Percentiles rank a stretch among this genome's conserved stretches.
Conservation (phyloP, 2,113 vertebrate species). For the Nothobranchius furzeri region DNA sequence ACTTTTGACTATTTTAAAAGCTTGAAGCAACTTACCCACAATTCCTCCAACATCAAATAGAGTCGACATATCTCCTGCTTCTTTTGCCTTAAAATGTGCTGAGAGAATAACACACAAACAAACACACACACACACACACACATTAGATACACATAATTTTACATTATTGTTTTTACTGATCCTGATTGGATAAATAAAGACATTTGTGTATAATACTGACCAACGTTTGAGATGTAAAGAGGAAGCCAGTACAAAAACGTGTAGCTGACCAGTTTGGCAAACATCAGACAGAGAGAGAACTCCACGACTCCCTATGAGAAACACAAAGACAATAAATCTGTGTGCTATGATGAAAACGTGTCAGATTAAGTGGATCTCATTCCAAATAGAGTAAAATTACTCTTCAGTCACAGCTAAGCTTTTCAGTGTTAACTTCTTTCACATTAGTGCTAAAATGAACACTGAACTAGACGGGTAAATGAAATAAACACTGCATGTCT, state of each 20-base stretch:
- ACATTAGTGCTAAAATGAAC: too few relatives aligned
- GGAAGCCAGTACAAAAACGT: constrained; percentile 99
- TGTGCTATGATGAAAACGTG: too few relatives aligned
- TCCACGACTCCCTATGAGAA: constrained; percentile 89
- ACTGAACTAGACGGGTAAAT: too few relatives aligned
- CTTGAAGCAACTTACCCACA: constrained; percentile 78
- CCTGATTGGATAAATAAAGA: background rate
- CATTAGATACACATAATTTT: background rate
- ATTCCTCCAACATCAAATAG: constrained; percentile 97
- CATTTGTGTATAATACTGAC: constrained; percentile 75
- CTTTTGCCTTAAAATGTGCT: constrained; percentile 92
- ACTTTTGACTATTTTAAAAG: too few relatives aligned
- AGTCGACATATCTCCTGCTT: constrained; percentile 91
- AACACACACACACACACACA: background rate
- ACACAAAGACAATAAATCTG: constrained; percentile 1
- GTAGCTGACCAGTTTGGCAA: constrained; percentile 98
- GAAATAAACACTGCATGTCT: too few relatives aligned
- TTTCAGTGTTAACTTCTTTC: too few relatives aligned
- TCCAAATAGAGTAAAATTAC: too few relatives aligned
- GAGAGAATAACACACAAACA: constrained; percentile 9
- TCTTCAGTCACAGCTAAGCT: too few relatives aligned
- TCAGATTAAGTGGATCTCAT: too few relatives aligned
- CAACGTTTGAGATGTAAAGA: constrained; percentile 92
- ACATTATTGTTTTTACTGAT: background rate
- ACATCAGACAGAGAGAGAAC: constrained; percentile 95